These are phyloP conservation scores for Echiichthys vipera DNA, from an alignment of 2,797 vertebrate species.

Conservation along the genomic window DNA sequence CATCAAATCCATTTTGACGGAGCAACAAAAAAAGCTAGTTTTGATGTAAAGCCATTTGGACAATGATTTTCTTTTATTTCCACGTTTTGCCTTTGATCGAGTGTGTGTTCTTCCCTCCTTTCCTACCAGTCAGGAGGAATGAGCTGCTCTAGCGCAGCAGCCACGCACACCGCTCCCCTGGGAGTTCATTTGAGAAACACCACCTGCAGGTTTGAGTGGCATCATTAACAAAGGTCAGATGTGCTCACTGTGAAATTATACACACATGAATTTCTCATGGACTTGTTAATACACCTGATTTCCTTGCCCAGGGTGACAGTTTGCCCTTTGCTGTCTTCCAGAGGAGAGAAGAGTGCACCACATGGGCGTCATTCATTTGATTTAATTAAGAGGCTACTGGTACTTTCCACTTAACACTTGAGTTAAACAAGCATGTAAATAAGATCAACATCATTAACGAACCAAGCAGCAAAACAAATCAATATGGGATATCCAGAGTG, in stretches of 20 bases:
- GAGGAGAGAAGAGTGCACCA: constrained; percentile 26
- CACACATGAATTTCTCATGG: constrained; percentile 77
- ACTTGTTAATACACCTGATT: constrained; percentile 81
- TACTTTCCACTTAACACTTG: constrained; percentile 43
- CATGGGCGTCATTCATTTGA: constrained; percentile 49
- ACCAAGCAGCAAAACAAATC: constrained; percentile 59
- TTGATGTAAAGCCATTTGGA: constrained; percentile 46
- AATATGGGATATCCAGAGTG: constrained; percentile 26
- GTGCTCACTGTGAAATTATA: constrained; percentile 81
- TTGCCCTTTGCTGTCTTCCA: constrained; percentile 72
- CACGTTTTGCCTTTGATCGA: constrained; percentile 30
- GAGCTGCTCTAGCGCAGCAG: constrained; percentile 25
- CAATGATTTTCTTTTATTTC: constrained; percentile 34
- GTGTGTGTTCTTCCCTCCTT: constrained; percentile 11
- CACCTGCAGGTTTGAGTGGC: constrained; percentile 80
- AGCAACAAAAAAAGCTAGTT: not conserved
- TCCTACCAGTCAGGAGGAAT: constrained; percentile 21
- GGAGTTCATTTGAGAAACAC: constrained; percentile 74
- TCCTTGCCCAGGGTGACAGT: constrained; percentile 60
- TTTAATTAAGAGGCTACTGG: constrained; percentile 70
- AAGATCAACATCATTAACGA: constrained; percentile 58
- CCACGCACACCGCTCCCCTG: constrained; percentile 26
- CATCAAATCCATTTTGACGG: constrained; percentile 10
- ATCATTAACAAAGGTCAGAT: constrained; percentile 83
- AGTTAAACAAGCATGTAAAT: constrained; percentile 68